Base-by-base conservation (phyloP, 2,113 vertebrate genomes). In the Leuciscus idus region DNA sequence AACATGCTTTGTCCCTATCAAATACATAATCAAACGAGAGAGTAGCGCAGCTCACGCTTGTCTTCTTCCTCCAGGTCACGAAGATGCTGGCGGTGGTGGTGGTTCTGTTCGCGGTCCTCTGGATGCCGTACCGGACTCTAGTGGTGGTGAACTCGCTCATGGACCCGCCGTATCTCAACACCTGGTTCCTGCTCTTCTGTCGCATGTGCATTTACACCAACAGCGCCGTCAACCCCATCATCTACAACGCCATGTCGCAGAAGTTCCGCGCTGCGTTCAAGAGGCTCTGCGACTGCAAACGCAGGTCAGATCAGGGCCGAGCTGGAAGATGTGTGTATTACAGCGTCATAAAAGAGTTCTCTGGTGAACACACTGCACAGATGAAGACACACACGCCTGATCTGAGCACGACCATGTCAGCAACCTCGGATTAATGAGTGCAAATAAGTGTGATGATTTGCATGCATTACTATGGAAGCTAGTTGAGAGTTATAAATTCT, bases 121-220 rank as follows among this genome's bases (percentile, higher is more conserved):
- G 92, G 93, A 91, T 90, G 86, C 93, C 93, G 13, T 92, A 90
- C 86, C 43, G 88, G 77, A 90, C 89, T 0, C 88, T 92, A 83
- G 91, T 92, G 12, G 85, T 93, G 52, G 91, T 94, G 55, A 92
- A 89, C 79, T 94, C 92, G 2, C 90, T 91, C 12, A 46, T 90
- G 89, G 88, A 86, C 13, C 62, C 15, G 61, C 93, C 92, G 3
- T 91, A 91, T 84, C 84, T 90, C 30, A 87, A 92, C 79, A 89
- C 89, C 23, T 90, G 92, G 94, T 91, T 92, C 64, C 62, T 92
- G 30, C 90, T 94, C 36, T 93, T 93, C 75, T 92, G 91, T 76
- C 26, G 84, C 8, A 87, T 89, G 68, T 92, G 91, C 21, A 39
- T 94, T 83, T 94, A 92, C 30, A 80, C 93, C 85, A 90, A 91